Percentiles rank a stretch among this genome's conserved stretches.
These are phyloP conservation scores for Sprattus sprattus DNA, from an alignment of 2,113 vertebrate genomes.

Conservation along the genomic window DNA sequence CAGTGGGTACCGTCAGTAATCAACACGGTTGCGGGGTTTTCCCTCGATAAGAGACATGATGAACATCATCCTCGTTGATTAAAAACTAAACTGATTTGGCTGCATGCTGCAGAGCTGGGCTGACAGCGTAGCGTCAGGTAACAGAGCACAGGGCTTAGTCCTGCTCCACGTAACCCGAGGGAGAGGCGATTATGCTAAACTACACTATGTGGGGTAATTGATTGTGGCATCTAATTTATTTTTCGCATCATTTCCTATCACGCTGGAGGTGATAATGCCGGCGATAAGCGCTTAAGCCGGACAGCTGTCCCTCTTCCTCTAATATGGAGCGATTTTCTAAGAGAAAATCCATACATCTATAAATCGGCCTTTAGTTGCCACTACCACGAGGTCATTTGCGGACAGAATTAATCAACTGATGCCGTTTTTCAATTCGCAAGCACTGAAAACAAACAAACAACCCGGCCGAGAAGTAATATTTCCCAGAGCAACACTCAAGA, in stretches of 20 bases:
- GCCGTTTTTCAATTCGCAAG: not conserved
- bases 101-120: too few species aligned
- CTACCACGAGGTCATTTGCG: not conserved
- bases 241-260: conserved; percentile 22
- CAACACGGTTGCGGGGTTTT: not conserved
- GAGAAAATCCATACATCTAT: conserved; percentile 6
- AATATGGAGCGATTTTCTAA: not conserved
- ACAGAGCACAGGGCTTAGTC: not conserved
- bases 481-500: not conserved
- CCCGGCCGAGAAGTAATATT: not conserved
- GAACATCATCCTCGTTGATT: conserved; percentile 24
- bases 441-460: not conserved
- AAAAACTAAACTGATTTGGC: conserved; percentile 20
- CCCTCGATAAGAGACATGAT: conserved; percentile 4
- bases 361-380: not conserved
- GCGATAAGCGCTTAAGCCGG: conserved; percentile 6
- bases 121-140: not conserved
- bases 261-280: not conserved
- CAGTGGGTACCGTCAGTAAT: not conserved
- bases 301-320: conserved; percentile 5
- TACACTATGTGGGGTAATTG: conserved; percentile 41
- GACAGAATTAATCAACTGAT: conserved; percentile 9
- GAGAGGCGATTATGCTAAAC: conserved; percentile 34
- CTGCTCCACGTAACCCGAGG: conserved; percentile 7
- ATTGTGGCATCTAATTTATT: conserved; percentile 48